Base-by-base conservation (phyloP, 2,888 invertebrate genomes). In the Conistra vaccinii region DNA sequence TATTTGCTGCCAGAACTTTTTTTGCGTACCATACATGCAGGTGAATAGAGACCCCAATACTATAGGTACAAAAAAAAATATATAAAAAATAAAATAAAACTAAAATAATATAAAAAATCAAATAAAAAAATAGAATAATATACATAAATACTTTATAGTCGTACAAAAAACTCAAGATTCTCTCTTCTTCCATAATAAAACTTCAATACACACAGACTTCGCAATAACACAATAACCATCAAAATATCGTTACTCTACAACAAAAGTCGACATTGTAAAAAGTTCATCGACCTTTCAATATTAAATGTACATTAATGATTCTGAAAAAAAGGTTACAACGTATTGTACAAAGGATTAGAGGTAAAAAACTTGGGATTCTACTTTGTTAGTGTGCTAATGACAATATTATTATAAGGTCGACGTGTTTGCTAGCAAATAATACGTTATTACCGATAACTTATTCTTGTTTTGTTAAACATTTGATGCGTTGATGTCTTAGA, bases 371-470 rank as follows among this genome's bases (percentile, higher is more conserved):
- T 58, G 82, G 86, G 76, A 85, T 87, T 85, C 76, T 75, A 83
- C 74, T 88, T 87, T 81, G 87, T 89, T 83, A 84, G 84, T 73
- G 85, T 85, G 80, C 90, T 94, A 94, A 94, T 94, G 93, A 93
- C 92, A 94, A 94, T 94, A 93, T 94, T 94, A 94, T 94, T 93
- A 90, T 92, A 92, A 92, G 86, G 80, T 87, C 80, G 86, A 88
- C 85, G 87, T 85, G 89, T 92, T 91, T 91, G 90, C 87, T 88
- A 88, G 90, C 89, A 92, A 93, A 92, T 93, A 93, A 91, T 90
- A 90, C 87, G 87, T 91, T 91, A 90, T 90, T 89, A 89, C 80
- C 82, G 82, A 89, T 90, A 90, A 91, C 89, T 85, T 89, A 88
- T 88, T 87, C 83, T 91, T 89, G 90, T 90, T 92, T 91, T 90